These are phyloP conservation scores for Hyperopisus bebe DNA, from an alignment of 2,113 vertebrate genomes.

Conservation along the genomic window DNA sequence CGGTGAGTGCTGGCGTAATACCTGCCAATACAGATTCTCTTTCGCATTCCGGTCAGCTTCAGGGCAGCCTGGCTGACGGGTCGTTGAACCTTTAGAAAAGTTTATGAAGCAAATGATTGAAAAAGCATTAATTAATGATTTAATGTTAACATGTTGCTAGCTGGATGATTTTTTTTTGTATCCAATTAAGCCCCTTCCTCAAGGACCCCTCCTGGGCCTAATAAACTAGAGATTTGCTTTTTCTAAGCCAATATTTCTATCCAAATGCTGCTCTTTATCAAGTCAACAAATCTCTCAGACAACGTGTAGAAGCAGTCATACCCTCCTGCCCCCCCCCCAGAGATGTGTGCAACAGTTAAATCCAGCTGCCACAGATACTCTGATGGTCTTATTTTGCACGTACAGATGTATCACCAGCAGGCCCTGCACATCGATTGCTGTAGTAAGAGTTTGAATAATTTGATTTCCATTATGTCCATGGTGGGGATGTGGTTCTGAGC, in stretches of 20 bases:
- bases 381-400: not conserved
- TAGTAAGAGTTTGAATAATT: not conserved
- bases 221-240: not conserved
- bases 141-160: not conserved
- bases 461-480: not conserved
- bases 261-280: slow-evolving; percentile 3
- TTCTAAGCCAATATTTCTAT: not conserved
- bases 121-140: slow-evolving; percentile 7
- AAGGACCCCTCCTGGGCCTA: not conserved
- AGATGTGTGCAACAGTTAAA: not conserved
- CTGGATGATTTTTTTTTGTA: not conserved
- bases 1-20: not conserved
- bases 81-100: not conserved
- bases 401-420: not conserved
- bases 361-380: slow-evolving; percentile 1
- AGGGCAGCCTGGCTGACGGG: not conserved
- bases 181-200: not conserved
- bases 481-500: not conserved
- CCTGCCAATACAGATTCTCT: not conserved
- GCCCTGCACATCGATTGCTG: not conserved
- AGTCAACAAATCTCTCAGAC: slow-evolving; percentile 8
- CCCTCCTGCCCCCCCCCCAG: not conserved
- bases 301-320: not conserved
- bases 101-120: slow-evolving; percentile 1
- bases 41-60: not conserved